Evolutionary conservation across 2,113 vertebrate genomes (phyloP).

Genomic region (Mixornis gularis): DNA sequence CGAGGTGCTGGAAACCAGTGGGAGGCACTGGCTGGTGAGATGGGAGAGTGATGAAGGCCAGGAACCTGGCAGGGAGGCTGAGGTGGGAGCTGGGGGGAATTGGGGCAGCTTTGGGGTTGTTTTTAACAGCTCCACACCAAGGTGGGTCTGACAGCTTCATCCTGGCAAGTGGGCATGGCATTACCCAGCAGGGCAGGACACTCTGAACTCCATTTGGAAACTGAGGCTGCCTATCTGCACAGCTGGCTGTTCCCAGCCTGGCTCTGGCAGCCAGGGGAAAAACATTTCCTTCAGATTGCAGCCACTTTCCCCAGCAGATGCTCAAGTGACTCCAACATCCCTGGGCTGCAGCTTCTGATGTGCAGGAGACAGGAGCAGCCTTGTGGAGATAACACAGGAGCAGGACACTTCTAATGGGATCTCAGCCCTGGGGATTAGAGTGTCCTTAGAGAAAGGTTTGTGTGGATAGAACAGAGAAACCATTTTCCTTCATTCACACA

Average conservation of each 20-base stretch:
- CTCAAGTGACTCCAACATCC: background rate
- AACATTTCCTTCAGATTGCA: accelerated
- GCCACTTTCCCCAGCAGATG: background rate
- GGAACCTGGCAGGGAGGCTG: background rate
- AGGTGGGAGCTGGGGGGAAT: background rate
- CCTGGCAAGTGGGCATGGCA: background rate
- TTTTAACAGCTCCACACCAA: background rate
- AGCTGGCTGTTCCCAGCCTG: background rate
- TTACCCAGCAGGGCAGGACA: background rate
- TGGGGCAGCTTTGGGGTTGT: background rate
- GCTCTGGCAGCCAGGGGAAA: background rate
- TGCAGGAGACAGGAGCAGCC: background rate
- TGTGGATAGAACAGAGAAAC: background rate
- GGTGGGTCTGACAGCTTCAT: background rate
- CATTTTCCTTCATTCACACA: background rate
- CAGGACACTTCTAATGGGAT: background rate
- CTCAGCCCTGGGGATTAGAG: background rate
- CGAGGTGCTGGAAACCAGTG: background rate
- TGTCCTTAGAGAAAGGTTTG: background rate
- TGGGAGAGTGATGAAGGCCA: background rate
- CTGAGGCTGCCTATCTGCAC: background rate
- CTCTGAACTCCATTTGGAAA: background rate
- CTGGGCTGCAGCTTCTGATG: background rate
- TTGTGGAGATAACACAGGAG: background rate
- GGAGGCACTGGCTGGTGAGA: background rate